Conservation (phyloP, 2,113 vertebrate species). For the Oreochromis spilurus region DNA sequence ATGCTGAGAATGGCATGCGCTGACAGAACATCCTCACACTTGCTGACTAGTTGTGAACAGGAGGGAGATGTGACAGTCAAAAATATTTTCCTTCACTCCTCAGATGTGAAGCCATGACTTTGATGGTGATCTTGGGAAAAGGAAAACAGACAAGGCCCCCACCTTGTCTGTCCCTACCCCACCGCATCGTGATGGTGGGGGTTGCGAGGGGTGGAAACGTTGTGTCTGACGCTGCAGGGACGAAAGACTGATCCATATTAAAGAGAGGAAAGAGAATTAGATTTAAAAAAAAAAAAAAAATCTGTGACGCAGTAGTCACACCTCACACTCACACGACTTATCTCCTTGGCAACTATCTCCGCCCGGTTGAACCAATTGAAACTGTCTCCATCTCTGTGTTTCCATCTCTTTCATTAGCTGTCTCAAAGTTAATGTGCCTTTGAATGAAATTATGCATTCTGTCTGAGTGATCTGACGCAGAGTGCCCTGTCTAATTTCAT, state of each 20-base stretch:
- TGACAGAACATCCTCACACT: conserved; percentile 46
- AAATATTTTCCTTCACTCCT: conserved; percentile 10
- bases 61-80: conserved; percentile 16
- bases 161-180: neutral
- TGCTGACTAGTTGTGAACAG: conserved; percentile 40
- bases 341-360: conserved; percentile 67
- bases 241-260: neutral
- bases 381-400: neutral
- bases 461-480: neutral
- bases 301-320: conserved; percentile 49
- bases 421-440: conserved; percentile 56
- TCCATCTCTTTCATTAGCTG: conserved; percentile 41
- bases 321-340: conserved; percentile 47
- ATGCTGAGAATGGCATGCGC: conserved; percentile 24
- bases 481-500: neutral
- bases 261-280: conserved; percentile 24
- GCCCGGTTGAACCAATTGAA: conserved; percentile 21
- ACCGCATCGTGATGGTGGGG: neutral
- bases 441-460: conserved; percentile 40
- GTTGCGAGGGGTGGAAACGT: neutral
- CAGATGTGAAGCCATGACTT: conserved; percentile 30
- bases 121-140: conserved; percentile 39
- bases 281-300: neutral
- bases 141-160: neutral
- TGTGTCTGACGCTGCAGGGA: conserved; percentile 6